Conservation (phyloP, 2,888 invertebrate genomes). For the Clostera curtula region DNA sequence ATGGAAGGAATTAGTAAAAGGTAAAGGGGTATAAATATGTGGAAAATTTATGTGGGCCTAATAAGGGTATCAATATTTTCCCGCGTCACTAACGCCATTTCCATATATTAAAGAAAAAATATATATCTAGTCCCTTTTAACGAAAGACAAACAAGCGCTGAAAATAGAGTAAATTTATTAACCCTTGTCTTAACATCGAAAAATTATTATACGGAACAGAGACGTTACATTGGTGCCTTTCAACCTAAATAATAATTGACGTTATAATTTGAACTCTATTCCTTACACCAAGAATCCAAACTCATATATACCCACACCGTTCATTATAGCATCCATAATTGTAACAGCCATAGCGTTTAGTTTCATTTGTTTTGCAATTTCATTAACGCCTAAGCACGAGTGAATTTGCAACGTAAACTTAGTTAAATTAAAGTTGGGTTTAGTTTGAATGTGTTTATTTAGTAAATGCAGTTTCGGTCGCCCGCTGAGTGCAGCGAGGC, state of each 20-base stretch:
- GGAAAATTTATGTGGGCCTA: too few species aligned
- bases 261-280: conserved; percentile 26
- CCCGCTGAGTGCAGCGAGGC: conserved; percentile 57
- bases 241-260: conserved; percentile 30
- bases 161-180: conserved; percentile 61
- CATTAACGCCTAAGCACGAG: conserved; percentile 11
- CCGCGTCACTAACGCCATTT: too few species aligned
- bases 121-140: conserved; percentile 17
- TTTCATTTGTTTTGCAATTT: conserved; percentile 65
- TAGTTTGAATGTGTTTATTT: conserved; percentile 21
- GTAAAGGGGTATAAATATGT: too few species aligned
- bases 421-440: conserved; percentile 33
- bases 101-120: too few species aligned
- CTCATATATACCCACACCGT: conserved; percentile 17
- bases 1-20: too few species aligned
- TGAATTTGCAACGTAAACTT: conserved; percentile 23
- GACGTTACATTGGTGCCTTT: conserved; percentile 49
- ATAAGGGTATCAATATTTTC: too few species aligned
- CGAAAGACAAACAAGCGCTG: conserved; percentile 27
- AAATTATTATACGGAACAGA: conserved; percentile 57
- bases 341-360: conserved; percentile 57
- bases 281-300: conserved; percentile 17
- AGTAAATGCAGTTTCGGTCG: conserved; percentile 56
- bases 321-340: conserved; percentile 62
- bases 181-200: conserved; percentile 59